phyloP scores from a whole-genome alignment of 2,888 invertebrate genomes.

The Scaptomyza polygonia region DNA sequence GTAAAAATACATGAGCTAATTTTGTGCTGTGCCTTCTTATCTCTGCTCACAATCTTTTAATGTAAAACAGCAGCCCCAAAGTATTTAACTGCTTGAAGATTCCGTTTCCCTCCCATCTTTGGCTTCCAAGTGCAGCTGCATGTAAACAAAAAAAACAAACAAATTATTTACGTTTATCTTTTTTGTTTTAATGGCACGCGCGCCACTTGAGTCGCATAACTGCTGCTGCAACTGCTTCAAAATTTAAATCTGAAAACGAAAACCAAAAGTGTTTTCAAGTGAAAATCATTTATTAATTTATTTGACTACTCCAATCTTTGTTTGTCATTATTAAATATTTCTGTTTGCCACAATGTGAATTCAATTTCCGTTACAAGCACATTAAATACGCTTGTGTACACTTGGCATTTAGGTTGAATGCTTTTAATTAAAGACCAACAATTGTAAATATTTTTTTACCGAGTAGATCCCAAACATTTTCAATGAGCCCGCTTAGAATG shows the following conservation, averaged over 20 bases:
- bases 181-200: conserved; percentile 22
- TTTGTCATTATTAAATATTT: conserved; percentile 43
- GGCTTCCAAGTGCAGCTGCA: conserved; percentile 32
- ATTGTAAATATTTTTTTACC: conserved; percentile 37
- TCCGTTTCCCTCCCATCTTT: conserved; percentile 6
- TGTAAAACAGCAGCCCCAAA: conserved; percentile 29
- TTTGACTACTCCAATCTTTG: conserved; percentile 34
- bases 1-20: conserved; percentile 2
- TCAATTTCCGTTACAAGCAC: conserved; percentile 32
- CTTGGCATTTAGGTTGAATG: background rate
- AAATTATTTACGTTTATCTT: conserved; percentile 24
- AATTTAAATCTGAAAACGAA: conserved; percentile 38
- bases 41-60: conserved; percentile 54
- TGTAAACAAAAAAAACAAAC: conserved; percentile 29
- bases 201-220: conserved; percentile 55
- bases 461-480: conserved; percentile 7
- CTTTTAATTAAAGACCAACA: conserved; percentile 50
- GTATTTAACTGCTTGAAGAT: conserved; percentile 22
- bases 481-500: background rate
- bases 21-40: conserved; percentile 38
- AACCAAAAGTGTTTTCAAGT: conserved; percentile 1
- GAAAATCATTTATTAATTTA: conserved; percentile 36
- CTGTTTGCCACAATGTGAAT: conserved; percentile 27
- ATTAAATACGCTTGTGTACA: background rate
- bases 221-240: conserved; percentile 29